phyloP scores from a whole-genome alignment of 2,113 vertebrate species.

The Austrofundulus limnaeus region DNA sequence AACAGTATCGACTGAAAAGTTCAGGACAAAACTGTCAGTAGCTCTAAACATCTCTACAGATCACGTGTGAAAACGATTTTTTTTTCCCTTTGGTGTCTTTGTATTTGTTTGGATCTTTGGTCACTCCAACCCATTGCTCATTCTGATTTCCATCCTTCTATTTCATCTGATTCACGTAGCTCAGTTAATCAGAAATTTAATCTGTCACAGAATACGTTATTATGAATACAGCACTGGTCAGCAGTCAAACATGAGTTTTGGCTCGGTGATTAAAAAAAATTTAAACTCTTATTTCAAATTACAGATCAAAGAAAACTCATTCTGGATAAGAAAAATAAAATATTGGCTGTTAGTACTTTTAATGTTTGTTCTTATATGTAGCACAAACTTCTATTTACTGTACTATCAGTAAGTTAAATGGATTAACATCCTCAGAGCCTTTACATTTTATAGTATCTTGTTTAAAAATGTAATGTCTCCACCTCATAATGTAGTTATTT shows the following conservation, averaged over 20 bases:
- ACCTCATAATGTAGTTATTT: too few relatives aligned
- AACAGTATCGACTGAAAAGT: not conserved
- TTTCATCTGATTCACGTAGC: conserved; percentile 13
- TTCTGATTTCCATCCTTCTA: not conserved
- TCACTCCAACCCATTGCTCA: conserved; percentile 5
- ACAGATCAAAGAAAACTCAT: too few relatives aligned
- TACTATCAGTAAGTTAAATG: too few relatives aligned
- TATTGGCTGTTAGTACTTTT: too few relatives aligned
- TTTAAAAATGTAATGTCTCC: too few relatives aligned
- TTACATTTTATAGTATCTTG: too few relatives aligned
- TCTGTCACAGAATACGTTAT: too few relatives aligned
- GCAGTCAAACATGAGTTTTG: not conserved
- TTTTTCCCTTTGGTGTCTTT: not conserved
- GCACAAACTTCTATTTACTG: too few relatives aligned
- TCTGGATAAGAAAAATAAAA: too few relatives aligned
- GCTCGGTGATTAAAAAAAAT: not conserved
- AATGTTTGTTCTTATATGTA: too few relatives aligned
- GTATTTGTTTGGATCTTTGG: conserved; percentile 10
- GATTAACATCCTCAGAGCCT: conserved; percentile 27
- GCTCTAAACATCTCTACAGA: not conserved
- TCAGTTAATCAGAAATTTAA: not conserved
- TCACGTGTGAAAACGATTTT: not conserved
- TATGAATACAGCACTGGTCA: not conserved
- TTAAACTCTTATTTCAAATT: too few relatives aligned
- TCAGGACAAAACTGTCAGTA: not conserved